Conservation (phyloP, 2,797 vertebrate genomes). For the Sebastes glaucus region DNA sequence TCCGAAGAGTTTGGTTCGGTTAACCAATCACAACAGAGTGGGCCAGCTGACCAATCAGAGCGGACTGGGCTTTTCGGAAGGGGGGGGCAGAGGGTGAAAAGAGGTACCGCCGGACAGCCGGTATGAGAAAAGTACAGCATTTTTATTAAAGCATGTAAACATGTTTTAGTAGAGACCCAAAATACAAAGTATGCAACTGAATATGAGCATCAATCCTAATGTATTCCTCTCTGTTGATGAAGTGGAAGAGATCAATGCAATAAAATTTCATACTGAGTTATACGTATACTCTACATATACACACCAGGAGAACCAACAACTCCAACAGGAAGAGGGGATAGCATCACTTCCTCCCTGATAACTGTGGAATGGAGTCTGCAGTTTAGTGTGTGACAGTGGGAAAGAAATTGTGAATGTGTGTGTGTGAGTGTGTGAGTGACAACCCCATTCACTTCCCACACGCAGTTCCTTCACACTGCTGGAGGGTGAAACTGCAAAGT, state of each 20-base stretch:
- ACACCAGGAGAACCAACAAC: conserved; percentile 15
- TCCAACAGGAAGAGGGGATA: conserved; percentile 63
- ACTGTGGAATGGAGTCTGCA: conserved; percentile 7
- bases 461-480: conserved; percentile 11
- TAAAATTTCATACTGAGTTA: neutral
- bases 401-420: conserved; percentile 33
- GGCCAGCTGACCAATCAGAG: too few relatives aligned
- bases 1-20: too few relatives aligned
- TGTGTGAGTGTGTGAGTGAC: conserved; percentile 14
- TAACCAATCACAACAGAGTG: too few relatives aligned
- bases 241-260: neutral
- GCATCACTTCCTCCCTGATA: conserved; percentile 62
- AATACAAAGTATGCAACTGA: too few relatives aligned
- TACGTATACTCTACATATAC: neutral
- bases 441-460: neutral
- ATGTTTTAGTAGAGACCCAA: too few relatives aligned
- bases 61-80: too few relatives aligned
- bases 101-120: too few relatives aligned
- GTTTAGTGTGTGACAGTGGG: conserved; percentile 37
- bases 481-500: conserved; percentile 7
- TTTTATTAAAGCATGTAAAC: too few relatives aligned
- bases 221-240: neutral
- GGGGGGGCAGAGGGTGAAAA: fast-evolving
- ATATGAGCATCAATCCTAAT: neutral
- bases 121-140: fast-evolving